A percentile compares a stretch with the other conserved stretches of the same genome.
Evolutionary conservation across 1,140 invertebrate species (phyloP).

Genomic region (Cephus cinctus): DNA sequence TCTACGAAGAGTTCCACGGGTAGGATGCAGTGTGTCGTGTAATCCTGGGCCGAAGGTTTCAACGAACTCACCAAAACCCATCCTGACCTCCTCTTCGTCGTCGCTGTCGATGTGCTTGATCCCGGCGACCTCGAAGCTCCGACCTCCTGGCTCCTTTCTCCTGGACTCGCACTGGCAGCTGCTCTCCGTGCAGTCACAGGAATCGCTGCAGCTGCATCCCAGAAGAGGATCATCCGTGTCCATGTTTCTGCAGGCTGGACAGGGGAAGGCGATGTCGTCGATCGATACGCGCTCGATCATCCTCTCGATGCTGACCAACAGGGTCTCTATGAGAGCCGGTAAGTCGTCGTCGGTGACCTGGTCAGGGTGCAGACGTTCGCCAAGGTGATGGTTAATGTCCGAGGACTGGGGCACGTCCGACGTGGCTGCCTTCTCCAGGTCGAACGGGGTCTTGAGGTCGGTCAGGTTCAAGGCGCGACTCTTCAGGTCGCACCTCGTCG

Average conservation of each 20-base stretch:
- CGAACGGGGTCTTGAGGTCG: constrained; percentile 25
- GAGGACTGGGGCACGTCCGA: constrained; percentile 15
- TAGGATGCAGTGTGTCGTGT: no score
- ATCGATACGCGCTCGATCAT: constrained; percentile 66
- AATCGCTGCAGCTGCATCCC: constrained; percentile 40
- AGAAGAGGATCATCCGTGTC: constrained; percentile 54
- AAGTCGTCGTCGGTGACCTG: constrained; percentile 55
- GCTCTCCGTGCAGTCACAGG: constrained; percentile 36
- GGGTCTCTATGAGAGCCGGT: constrained; percentile 62
- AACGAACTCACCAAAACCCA: constrained; percentile 55
- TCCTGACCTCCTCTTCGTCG: constrained; percentile 63
- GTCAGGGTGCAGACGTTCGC: constrained; percentile 18
- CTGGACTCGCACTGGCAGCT: constrained; percentile 29
- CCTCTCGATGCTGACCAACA: constrained; percentile 67
- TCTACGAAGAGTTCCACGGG: no score
- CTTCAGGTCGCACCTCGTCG: constrained; percentile 24
- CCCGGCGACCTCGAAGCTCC: constrained; percentile 65
- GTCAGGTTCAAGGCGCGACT: constrained; percentile 16
- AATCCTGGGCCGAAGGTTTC: no score
- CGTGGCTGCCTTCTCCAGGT: constrained; percentile 19
- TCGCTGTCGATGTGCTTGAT: constrained; percentile 74
- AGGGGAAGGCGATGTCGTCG: constrained; percentile 65
- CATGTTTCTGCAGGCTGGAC: constrained; percentile 58
- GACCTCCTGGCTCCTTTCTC: constrained; percentile 44
- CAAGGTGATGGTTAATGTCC: constrained; percentile 4